Base-by-base conservation (phyloP, 2,888 invertebrate species). In the Volucella zonaria region DNA sequence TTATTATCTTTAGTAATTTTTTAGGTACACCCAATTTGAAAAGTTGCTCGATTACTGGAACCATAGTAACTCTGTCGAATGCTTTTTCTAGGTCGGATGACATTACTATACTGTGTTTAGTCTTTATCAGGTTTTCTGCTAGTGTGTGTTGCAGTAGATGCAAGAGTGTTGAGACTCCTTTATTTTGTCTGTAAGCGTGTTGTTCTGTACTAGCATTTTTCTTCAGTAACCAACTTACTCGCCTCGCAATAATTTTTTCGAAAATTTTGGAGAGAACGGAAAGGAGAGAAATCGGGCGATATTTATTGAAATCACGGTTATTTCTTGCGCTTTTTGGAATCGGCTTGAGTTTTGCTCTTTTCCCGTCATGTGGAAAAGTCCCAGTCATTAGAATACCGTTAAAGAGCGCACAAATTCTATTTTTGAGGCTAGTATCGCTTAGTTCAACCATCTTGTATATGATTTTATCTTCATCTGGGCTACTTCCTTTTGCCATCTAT, bases 181-280 rank as follows among this genome's bases (percentile, higher is more conserved):
- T 64, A n/a, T 38, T 64, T 2, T 38, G 14, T 14, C 49, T 31
- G 15, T 51, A 51, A 51, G 47, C 45, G 10, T 62, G 47, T 31
- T 62, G 61, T 47, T 14, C 47, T 62, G 49, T 12, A 45, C n/a
- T 45, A 11, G 49, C 49, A 8, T 56, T 23, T 47, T 23, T 62
- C 49, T 49, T 49, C 11, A 62, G 47, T 23, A 31, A 14, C 64
- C 64, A 64, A 23, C 64, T 14, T n/a, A 59, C 43, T 59, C 59
- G 42, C 18, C 43, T 42, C 40, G 18, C 18, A 23, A 23, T 23
- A 23, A 23, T 2, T 23, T 23, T 23, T 23, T 23, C 18, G 18
- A 23, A 59, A 42, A 59, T 56, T 56, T 56, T 56, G 38, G 56
- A 56, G 56, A 56, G 43, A 43, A 42, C 18, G 18, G 18, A 2